phyloP scores from a whole-genome alignment of 2,797 vertebrate species.

The Falco naumanni region DNA sequence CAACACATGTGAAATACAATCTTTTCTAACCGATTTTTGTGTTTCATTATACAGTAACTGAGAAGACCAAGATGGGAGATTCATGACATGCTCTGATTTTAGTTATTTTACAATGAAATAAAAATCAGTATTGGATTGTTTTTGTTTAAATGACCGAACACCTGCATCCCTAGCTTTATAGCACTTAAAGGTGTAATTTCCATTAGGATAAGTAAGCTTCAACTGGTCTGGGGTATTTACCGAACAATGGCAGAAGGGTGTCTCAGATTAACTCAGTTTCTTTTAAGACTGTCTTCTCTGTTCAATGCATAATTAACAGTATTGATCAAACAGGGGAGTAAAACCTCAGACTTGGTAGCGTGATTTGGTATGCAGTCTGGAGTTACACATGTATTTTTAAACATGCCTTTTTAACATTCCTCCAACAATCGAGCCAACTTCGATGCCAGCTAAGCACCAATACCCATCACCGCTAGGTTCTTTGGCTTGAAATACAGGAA shows the following conservation, averaged over 20 bases:
- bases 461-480: not conserved
- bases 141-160: not conserved
- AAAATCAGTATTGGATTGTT: not conserved
- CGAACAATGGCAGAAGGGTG: not conserved
- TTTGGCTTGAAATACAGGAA: not conserved
- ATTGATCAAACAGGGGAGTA: not conserved
- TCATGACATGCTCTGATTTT: accelerated
- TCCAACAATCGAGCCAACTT: not conserved
- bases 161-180: accelerated
- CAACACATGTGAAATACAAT: accelerated
- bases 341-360: not conserved
- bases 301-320: not conserved
- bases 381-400: not conserved
- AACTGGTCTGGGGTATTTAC: not conserved
- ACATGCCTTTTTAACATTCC: not conserved
- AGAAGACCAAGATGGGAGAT: not conserved
- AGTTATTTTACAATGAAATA: accelerated
- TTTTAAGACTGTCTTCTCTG: not conserved
- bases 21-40: not conserved
- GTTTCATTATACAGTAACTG: not conserved
- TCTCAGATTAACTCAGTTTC: not conserved
- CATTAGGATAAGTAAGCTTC: not conserved
- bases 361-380: not conserved
- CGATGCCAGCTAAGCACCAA: not conserved
- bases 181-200: not conserved